Percentiles rank a stretch among this genome's conserved stretches.
Conservation (phyloP, 2,113 vertebrate species). For the Capra hircus region DNA sequence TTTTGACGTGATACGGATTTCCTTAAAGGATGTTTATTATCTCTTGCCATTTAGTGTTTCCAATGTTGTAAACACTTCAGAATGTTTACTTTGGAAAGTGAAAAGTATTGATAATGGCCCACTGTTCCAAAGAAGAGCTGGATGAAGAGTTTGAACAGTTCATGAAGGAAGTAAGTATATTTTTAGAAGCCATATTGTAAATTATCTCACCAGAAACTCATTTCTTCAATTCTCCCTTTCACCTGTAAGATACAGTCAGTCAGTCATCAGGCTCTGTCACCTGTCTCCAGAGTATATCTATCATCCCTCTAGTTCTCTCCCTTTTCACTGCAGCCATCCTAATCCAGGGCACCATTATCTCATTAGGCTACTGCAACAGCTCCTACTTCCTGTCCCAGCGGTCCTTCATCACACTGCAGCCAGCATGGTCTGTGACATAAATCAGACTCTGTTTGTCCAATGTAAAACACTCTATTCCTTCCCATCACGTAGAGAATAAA, state of each 20-base stretch:
- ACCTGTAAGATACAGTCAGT: background rate
- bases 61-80: background rate
- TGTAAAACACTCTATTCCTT: background rate
- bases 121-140: conserved; percentile 86
- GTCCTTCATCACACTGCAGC: background rate
- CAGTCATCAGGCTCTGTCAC: background rate
- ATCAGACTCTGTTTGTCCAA: background rate
- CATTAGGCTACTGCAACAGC: background rate
- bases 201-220: background rate
- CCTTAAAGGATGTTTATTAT: background rate
- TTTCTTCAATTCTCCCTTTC: background rate
- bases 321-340: background rate
- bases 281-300: background rate
- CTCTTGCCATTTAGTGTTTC: conserved; percentile 27
- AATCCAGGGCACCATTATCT: background rate
- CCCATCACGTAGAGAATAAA: background rate
- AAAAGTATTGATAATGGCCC: conserved; percentile 82
- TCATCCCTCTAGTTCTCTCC: background rate
- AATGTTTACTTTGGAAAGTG: conserved; percentile 41
- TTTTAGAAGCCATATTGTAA: background rate
- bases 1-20: background rate
- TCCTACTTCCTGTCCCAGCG: background rate
- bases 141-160: conserved; percentile 96
- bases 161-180: conserved; percentile 89
- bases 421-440: background rate